Conservation (phyloP, 2,888 invertebrate species). For the Cosmia pyralina region DNA sequence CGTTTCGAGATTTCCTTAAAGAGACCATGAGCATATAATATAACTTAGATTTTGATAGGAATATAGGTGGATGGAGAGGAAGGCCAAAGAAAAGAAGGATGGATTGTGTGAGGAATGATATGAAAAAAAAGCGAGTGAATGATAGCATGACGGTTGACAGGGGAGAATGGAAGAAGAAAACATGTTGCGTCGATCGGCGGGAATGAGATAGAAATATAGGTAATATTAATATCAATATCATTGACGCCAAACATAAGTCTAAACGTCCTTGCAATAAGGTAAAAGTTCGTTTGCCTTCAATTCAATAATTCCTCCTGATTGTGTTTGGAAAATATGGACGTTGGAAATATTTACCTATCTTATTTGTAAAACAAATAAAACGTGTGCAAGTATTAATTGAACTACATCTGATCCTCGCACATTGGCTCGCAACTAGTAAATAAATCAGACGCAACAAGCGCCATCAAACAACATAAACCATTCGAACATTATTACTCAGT, state of each 20-base stretch:
- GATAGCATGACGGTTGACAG: background rate
- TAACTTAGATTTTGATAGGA: background rate
- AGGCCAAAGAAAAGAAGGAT: background rate
- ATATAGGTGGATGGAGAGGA: background rate
- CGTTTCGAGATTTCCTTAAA: no score
- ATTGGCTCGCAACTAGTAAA: conserved; percentile 8
- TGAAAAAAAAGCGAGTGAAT: background rate
- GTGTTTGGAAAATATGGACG: conserved; percentile 28
- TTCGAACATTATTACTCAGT: conserved; percentile 35
- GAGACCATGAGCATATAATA: no score
- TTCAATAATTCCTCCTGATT: background rate
- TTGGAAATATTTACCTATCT: conserved; percentile 14
- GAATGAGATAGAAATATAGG: background rate
- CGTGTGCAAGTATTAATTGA: background rate
- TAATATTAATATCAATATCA: background rate
- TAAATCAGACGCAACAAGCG: conserved; percentile 9
- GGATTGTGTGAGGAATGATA: background rate
- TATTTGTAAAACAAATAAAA: conserved; percentile 3
- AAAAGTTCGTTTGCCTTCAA: conserved; percentile 21
- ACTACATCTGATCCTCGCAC: background rate
- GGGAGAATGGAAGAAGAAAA: background rate
- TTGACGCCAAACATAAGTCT: background rate
- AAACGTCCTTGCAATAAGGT: conserved; percentile 27
- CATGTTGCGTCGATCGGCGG: background rate
- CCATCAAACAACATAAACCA: conserved; percentile 29